Evolutionary conservation across 2,113 vertebrate species (phyloP), one percentile per base, ranked within the genome.

Genomic region (Romanogobio albipinnatus): DNA sequence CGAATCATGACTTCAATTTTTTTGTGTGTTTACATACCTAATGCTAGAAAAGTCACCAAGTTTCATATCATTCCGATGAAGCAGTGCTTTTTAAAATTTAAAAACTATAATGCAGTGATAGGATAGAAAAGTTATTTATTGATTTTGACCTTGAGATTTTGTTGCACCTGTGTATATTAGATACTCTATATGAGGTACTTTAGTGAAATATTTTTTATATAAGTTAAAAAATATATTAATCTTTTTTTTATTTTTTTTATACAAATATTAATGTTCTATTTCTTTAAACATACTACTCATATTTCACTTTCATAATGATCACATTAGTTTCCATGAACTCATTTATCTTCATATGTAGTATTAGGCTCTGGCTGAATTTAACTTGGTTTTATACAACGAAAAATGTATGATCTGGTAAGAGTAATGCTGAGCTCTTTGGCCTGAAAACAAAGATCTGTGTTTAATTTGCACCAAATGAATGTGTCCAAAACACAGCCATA

Each of bases 231-330:
- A 36, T 39, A 22, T 39, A 17, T 9, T 29, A 29, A 15, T 68
- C 0, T 17, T 14, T 68, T 68, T 68, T 0, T 29, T n/a, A n/a
- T 29, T 43, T 11, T n/a, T 22, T 43, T 17, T 43, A 71, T 71
- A 6, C 68, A 43, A 43, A 71, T 39, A 71, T 71, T 1, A 70
- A 36, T 70, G 9, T 22, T 22, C 53, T 56, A 56, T 56, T 71
- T 43, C 9, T 43, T 19, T 43, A 43, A 71, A 71, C 68, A 43
- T 71, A 43, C 33, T 9, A 4, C 4, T 71, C 68, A 43, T 71
- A 71, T 71, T 71, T 43, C 36, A 71, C 36, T 43, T 43, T 71
- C 68, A 71, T 43, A 43, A 70, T 70, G 22, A 70, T 43, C 68
- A 13, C 39, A 71, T n/a, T 43, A n/a, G 9, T 71, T 22, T 71